Conservation (phyloP, 2,797 vertebrate genomes). For the Hafferia zeledoni region DNA sequence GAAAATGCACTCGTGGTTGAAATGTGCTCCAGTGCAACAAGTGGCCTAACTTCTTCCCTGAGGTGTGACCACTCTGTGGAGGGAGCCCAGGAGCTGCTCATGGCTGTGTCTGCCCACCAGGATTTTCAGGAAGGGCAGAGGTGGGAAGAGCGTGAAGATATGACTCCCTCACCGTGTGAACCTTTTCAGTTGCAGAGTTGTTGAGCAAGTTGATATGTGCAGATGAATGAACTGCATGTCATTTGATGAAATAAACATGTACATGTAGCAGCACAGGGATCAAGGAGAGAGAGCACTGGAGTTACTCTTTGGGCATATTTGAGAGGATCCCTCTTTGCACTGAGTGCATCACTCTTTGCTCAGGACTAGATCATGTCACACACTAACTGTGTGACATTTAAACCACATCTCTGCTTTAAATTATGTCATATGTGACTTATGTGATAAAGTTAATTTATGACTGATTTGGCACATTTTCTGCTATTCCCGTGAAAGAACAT, state of each 20-base stretch:
- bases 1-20: not conserved
- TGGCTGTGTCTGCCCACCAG: not conserved
- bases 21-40: not conserved
- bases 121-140: not conserved
- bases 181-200: not conserved
- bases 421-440: not conserved
- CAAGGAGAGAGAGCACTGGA: not conserved
- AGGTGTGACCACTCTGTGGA: not conserved
- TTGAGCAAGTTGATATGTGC: not conserved
- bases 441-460: slow-evolving; percentile 43
- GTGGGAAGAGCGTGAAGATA: not conserved
- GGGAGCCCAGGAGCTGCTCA: not conserved
- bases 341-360: not conserved
- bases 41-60: not conserved
- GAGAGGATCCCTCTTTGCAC: not conserved
- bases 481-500: not conserved
- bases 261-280: not conserved
- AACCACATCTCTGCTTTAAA: not conserved
- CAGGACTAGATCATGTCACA: not conserved
- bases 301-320: not conserved
- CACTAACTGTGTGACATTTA: not conserved
- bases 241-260: not conserved
- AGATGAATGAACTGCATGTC: not conserved
- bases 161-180: not conserved
- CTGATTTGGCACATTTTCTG: not conserved